Conservation (phyloP, 2,797 vertebrate genomes). For the Leptoclinus maculatus region DNA sequence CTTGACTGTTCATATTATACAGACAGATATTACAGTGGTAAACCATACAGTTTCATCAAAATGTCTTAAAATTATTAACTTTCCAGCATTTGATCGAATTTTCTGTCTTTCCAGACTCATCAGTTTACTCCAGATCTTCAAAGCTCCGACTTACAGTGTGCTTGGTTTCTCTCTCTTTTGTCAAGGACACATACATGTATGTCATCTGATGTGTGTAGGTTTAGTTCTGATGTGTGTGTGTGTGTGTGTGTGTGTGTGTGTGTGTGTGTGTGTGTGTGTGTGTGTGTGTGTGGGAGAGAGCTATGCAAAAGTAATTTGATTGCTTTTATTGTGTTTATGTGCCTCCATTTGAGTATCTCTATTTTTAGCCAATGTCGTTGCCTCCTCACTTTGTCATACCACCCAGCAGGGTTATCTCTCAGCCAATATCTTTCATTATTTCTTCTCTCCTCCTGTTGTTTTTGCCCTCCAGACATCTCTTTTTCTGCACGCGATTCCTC, state of each 20-base stretch:
- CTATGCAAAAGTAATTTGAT: slow-evolving; percentile 34
- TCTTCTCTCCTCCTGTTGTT: slow-evolving; percentile 46
- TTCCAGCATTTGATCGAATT: neutral
- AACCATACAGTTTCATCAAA: neutral
- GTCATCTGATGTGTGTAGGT: slow-evolving; percentile 11
- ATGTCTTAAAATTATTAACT: neutral
- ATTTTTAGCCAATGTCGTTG: slow-evolving; percentile 49
- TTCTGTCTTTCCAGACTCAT: slow-evolving; percentile 24
- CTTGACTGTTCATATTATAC: neutral
- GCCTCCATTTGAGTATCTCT: slow-evolving; percentile 47
- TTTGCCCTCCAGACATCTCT: slow-evolving; percentile 55
- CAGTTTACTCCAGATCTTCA: slow-evolving; percentile 27
- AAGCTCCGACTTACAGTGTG: slow-evolving; percentile 24
- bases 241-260: neutral
- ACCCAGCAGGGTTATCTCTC: slow-evolving; percentile 59
- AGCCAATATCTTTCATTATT: slow-evolving; percentile 58
- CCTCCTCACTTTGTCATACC: slow-evolving; percentile 63
- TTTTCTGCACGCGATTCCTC: slow-evolving; percentile 33
- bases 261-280: neutral
- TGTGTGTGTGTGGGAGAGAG: neutral
- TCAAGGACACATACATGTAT: slow-evolving; percentile 38
- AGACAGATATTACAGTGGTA: neutral
- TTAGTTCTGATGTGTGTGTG: neutral
- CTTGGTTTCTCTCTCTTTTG: slow-evolving; percentile 17
- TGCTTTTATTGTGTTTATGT: slow-evolving; percentile 55